Conservation (phyloP, 2,888 invertebrate genomes). For the Parthenolecanium corni region DNA sequence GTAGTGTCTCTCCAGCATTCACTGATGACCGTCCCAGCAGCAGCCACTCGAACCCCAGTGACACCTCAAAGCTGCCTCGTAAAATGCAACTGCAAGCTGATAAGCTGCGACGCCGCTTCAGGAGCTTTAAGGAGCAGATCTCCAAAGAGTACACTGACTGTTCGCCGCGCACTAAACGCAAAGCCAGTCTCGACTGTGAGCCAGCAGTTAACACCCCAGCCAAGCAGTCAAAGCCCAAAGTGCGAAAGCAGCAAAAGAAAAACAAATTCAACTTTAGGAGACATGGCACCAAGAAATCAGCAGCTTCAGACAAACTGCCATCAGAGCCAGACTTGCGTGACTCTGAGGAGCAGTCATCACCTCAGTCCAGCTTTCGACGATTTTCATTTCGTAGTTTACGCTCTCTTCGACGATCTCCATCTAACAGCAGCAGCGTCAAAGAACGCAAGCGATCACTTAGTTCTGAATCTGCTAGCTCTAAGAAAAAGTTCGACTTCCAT, state of each 20-base stretch:
- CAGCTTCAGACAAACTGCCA: constrained; percentile 35
- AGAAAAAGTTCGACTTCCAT: constrained; percentile 56
- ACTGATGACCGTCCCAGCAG: constrained; percentile 17
- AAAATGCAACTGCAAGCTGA: constrained; percentile 59
- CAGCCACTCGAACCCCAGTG: not conserved
- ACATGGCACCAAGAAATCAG: constrained; percentile 38
- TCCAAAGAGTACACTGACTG: constrained; percentile 15
- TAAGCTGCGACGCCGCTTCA: constrained; percentile 57
- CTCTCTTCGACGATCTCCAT: constrained; percentile 37
- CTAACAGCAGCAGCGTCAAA: constrained; percentile 39
- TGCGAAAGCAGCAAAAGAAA: not conserved
- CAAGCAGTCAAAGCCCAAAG: not conserved
- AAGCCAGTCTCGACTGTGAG: not conserved
- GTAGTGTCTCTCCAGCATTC: constrained; percentile 29
- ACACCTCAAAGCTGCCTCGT: constrained; percentile 44
- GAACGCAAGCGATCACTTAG: constrained; percentile 6
- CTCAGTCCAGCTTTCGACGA: constrained; percentile 42
- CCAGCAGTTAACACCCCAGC: no score
- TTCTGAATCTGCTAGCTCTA: constrained; percentile 33
- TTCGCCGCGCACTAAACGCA: constrained; percentile 6
- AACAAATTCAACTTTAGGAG: constrained; percentile 27
- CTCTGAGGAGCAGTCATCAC: constrained; percentile 38
- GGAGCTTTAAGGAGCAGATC: constrained; percentile 39
- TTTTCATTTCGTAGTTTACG: constrained; percentile 28
- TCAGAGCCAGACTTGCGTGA: constrained; percentile 45